These are phyloP conservation scores for Bungarus multicinctus DNA, from an alignment of 2,113 vertebrate species.

Conservation along the genomic window DNA sequence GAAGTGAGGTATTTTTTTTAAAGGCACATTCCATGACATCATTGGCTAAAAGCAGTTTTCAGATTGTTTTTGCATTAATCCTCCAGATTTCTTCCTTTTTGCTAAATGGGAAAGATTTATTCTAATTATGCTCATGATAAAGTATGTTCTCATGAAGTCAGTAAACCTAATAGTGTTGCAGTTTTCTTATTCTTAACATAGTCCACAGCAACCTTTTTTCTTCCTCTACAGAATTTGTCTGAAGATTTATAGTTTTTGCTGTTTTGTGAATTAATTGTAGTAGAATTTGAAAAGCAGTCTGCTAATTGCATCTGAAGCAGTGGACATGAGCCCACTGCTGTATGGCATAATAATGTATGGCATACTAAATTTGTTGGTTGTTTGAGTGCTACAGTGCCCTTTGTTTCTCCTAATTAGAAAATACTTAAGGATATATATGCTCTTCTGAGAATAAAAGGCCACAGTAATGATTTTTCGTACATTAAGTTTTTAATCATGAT, in stretches of 20 bases:
- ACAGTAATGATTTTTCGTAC: neutral
- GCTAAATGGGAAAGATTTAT: neutral
- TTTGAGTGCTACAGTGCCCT: neutral
- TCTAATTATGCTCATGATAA: neutral
- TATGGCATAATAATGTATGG: neutral
- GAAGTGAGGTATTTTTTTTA: constrained; percentile 30
- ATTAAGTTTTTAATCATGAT: neutral
- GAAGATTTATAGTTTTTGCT: neutral
- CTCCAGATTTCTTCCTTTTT: neutral
- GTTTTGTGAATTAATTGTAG: neutral
- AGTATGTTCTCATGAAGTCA: neutral
- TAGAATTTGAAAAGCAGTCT: neutral
- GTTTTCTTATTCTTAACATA: neutral
- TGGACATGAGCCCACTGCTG: neutral
- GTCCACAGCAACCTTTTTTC: neutral
- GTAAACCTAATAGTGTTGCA: too few relatives aligned
- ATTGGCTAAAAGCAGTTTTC: constrained; percentile 31
- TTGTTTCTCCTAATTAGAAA: neutral
- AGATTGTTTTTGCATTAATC: constrained; percentile 32
- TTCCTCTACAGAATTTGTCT: neutral
- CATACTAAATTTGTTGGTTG: neutral
- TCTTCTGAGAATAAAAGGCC: neutral
- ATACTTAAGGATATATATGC: neutral
- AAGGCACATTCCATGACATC: constrained; percentile 43
- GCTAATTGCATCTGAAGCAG: neutral